Evolutionary conservation across 2,113 vertebrate genomes (phyloP).

Genomic region (Bagarius yarrelli): DNA sequence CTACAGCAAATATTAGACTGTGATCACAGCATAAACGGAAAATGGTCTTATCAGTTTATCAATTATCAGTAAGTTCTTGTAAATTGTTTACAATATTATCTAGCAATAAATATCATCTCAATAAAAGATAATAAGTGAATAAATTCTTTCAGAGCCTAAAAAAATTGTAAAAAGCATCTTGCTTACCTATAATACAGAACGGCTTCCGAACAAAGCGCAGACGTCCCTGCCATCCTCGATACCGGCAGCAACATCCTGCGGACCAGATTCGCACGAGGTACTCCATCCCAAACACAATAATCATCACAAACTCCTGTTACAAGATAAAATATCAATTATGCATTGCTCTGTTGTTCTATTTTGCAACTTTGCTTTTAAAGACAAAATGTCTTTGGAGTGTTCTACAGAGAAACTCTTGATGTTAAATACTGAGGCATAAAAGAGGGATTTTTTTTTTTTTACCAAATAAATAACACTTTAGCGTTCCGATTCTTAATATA

Average conservation of each 20-base stretch:
- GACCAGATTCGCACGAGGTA: constrained; percentile 97
- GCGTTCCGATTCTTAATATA: too few relatives aligned
- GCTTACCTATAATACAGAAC: constrained; percentile 88
- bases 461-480: too few relatives aligned
- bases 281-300: constrained; percentile 96
- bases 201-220: constrained; percentile 92
- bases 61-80: neutral
- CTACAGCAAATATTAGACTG: neutral
- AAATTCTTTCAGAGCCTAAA: neutral
- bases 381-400: neutral
- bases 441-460: neutral
- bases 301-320: constrained; percentile 95
- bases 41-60: neutral
- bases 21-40: neutral
- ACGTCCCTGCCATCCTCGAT: constrained; percentile 95
- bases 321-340: constrained; percentile 16
- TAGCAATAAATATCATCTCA: neutral
- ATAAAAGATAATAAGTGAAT: neutral
- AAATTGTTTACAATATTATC: neutral
- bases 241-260: constrained; percentile 91
- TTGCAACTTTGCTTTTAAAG: neutral
- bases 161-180: neutral
- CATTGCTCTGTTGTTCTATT: neutral
- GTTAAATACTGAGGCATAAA: neutral
- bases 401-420: neutral